Evolutionary conservation across 1,140 invertebrate species (phyloP).

Genomic region (Mylabris phalerata): DNA sequence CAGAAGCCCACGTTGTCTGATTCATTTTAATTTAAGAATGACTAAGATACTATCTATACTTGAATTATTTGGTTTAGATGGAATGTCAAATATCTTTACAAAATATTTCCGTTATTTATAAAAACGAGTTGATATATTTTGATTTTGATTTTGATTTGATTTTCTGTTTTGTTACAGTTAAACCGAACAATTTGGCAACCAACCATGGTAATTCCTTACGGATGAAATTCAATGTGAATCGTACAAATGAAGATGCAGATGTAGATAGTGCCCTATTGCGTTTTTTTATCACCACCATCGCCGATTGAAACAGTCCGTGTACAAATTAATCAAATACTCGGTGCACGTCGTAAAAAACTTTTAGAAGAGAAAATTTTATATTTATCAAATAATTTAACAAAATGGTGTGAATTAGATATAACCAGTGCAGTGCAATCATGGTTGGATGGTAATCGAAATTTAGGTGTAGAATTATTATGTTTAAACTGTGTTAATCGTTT

Average conservation of each 20-base stretch:
- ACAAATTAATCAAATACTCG: conserved; percentile 32
- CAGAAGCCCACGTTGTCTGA: conserved; percentile 16
- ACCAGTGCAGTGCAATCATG: conserved; percentile 46
- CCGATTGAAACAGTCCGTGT: conserved; percentile 19
- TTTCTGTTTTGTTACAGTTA: not conserved
- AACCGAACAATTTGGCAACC: not conserved
- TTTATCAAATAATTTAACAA: conserved; percentile 25
- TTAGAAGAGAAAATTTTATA: conserved; percentile 31
- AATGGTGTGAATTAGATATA: conserved; percentile 53
- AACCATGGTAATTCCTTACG: conserved; percentile 4
- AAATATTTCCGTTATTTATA: too few relatives aligned
- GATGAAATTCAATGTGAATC: conserved; percentile 27
- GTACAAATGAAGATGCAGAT: conserved; percentile 10
- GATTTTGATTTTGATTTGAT: not conserved
- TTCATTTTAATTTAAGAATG: conserved; percentile 13
- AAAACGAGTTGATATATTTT: too few relatives aligned
- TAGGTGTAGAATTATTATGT: conserved; percentile 49
- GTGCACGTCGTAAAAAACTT: conserved; percentile 25
- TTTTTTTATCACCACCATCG: conserved; percentile 24
- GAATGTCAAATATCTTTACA: too few relatives aligned
- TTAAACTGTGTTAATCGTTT: conserved; percentile 38
- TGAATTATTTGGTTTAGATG: conserved; percentile 3
- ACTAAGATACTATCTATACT: not conserved
- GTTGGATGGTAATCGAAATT: conserved; percentile 43
- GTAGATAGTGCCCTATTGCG: conserved; percentile 34